Conservation (phyloP, 2,888 invertebrate genomes). For the Zaprionus lineosus region DNA sequence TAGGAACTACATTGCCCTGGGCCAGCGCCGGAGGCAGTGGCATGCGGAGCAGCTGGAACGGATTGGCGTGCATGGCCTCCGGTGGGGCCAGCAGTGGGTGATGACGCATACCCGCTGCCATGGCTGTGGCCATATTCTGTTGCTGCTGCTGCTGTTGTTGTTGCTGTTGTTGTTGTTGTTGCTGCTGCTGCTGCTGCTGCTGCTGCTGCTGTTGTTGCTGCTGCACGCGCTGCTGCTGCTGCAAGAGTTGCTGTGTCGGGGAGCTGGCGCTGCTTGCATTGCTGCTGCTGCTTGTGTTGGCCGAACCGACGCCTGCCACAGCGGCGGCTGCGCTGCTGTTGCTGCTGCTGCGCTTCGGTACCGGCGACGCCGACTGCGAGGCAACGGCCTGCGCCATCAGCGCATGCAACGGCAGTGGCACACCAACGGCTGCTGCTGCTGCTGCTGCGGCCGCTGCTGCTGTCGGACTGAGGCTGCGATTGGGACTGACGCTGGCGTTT, state of each 20-base stretch:
- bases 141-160: constrained; percentile 83
- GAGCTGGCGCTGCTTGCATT: constrained; percentile 43
- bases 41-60: constrained; percentile 90
- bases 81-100: constrained; percentile 88
- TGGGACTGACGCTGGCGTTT: constrained; percentile 30
- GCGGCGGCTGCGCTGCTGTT: constrained; percentile 29
- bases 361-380: constrained; percentile 45
- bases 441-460: constrained; percentile 46
- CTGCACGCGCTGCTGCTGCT: constrained; percentile 84
- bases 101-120: constrained; percentile 84
- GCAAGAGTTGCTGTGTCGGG: constrained; percentile 75
- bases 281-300: constrained; percentile 48
- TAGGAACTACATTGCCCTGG: constrained; percentile 88
- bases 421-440: constrained; percentile 50
- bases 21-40: constrained; percentile 89
- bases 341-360: constrained; percentile 45
- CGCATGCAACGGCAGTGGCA: constrained; percentile 41
- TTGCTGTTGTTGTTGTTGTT: constrained; percentile 80
- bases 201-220: constrained; percentile 60
- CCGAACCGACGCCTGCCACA: constrained; percentile 24
- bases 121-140: constrained; percentile 83
- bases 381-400: constrained; percentile 58
- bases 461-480: constrained; percentile 41
- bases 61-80: constrained; percentile 88
- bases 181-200: constrained; percentile 58